Evolutionary conservation across 2,797 vertebrate species (phyloP).

Genomic region (Numenius phaeopus): DNA sequence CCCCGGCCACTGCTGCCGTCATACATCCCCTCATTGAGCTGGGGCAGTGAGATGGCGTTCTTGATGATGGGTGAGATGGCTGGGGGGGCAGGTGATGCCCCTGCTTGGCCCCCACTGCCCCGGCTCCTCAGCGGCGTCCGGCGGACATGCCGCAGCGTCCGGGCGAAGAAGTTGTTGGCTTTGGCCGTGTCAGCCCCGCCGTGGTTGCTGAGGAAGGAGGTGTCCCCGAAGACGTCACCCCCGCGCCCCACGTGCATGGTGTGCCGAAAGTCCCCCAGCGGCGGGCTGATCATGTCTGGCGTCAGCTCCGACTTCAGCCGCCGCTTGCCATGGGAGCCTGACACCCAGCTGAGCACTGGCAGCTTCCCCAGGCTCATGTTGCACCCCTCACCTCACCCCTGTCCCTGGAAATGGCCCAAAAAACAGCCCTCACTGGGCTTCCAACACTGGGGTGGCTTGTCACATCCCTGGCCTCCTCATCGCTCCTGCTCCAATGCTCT

Average conservation of each 20-base stretch:
- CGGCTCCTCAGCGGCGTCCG: slow-evolving; percentile 64
- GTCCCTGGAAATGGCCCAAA: neutral
- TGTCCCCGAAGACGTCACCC: slow-evolving; percentile 94
- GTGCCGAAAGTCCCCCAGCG: slow-evolving; percentile 94
- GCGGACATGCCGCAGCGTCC: slow-evolving; percentile 88
- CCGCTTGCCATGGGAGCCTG: slow-evolving; percentile 88
- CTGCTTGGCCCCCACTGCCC: slow-evolving; percentile 53
- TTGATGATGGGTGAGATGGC: slow-evolving; percentile 95
- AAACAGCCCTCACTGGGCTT: neutral
- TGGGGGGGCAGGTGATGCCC: slow-evolving; percentile 83
- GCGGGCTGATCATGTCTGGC: slow-evolving; percentile 94
- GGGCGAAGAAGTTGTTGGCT: slow-evolving; percentile 85
- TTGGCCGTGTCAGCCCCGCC: slow-evolving; percentile 82
- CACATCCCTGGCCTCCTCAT: slow-evolving; percentile 29
- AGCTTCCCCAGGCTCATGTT: slow-evolving; percentile 94
- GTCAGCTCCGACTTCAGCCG: slow-evolving; percentile 89
- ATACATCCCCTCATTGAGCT: slow-evolving; percentile 87
- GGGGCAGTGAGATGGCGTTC: slow-evolving; percentile 92
- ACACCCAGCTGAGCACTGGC: slow-evolving; percentile 88
- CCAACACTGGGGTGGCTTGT: neutral
- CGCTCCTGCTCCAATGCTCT: neutral
- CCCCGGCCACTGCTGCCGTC: neutral
- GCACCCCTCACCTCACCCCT: neutral
- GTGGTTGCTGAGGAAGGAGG: slow-evolving; percentile 93
- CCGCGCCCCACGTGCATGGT: slow-evolving; percentile 97